Percentiles rank a stretch among this genome's conserved stretches.
Evolutionary conservation across 2,113 vertebrate species (phyloP).

Genomic region (Gobiocypris rarus): DNA sequence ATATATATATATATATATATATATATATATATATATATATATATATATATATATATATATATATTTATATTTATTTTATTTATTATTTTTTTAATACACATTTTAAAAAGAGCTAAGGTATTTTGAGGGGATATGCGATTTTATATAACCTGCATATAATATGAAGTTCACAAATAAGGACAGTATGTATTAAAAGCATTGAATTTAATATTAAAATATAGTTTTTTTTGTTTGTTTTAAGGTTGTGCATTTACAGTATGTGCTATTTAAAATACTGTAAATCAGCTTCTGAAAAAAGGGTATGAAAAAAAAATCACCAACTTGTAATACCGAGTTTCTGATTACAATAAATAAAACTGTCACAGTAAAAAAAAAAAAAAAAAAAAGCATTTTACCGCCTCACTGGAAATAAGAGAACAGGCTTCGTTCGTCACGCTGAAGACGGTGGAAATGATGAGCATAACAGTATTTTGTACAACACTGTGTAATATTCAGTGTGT

Average conservation of each 20-base stretch:
- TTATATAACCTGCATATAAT: not conserved
- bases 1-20: too few relatives aligned
- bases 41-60: too few relatives aligned
- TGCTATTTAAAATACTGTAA: not conserved
- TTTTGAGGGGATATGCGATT: not conserved
- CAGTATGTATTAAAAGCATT: not conserved
- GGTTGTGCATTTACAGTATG: not conserved
- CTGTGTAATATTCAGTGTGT: not conserved
- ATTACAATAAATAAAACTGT: too few relatives aligned
- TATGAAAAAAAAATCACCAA: too few relatives aligned
- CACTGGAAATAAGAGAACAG: not conserved
- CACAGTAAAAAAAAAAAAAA: too few relatives aligned
- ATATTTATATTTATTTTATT: too few relatives aligned
- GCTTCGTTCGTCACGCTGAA: not conserved
- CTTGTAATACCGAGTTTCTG: not conserved
- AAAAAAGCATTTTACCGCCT: too few relatives aligned
- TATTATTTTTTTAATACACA: too few relatives aligned
- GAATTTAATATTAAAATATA: too few relatives aligned
- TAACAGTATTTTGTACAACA: not conserved
- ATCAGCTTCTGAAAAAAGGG: not conserved
- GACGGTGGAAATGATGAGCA: not conserved
- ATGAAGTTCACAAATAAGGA: not conserved
- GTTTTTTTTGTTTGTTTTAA: too few relatives aligned
- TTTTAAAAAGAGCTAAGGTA: too few relatives aligned
- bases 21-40: too few relatives aligned